phyloP scores from a whole-genome alignment of 2,113 vertebrate species.

The Pollimyrus isidori region DNA sequence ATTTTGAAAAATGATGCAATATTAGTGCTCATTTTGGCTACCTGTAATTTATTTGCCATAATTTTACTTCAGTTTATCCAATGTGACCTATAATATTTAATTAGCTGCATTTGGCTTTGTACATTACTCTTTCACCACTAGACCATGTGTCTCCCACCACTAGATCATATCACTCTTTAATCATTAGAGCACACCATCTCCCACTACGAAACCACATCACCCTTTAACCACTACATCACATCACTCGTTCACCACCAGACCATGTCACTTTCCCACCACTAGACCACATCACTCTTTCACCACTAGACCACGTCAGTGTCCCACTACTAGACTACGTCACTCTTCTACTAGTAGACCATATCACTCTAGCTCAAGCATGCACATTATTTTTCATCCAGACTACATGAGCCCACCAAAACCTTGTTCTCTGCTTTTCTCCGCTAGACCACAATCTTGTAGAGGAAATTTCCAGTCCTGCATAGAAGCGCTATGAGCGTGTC shows the following conservation, averaged over 20 bases:
- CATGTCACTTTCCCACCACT: neutral
- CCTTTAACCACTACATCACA: neutral
- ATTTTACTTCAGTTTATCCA: neutral
- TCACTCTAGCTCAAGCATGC: neutral
- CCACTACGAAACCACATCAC: too few relatives aligned
- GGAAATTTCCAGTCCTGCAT: constrained; percentile 50
- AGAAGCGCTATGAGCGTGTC: constrained; percentile 41
- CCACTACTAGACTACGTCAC: neutral
- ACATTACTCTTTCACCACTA: too few relatives aligned
- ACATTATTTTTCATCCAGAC: neutral
- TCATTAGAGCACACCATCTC: too few relatives aligned
- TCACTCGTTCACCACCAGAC: neutral
- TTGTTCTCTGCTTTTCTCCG: neutral
- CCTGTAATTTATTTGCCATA: neutral
- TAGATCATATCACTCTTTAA: neutral
- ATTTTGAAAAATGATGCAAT: too few relatives aligned
- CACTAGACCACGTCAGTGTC: neutral
- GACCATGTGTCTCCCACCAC: too few relatives aligned
- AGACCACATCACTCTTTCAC: neutral
- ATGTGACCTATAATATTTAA: neutral
- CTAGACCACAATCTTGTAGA: constrained; percentile 16
- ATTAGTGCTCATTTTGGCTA: too few relatives aligned
- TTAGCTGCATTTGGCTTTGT: neutral
- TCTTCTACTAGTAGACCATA: neutral
- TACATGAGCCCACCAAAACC: neutral